phyloP scores from a whole-genome alignment of 1,140 invertebrate genomes.

The Apolygus lucorum region DNA sequence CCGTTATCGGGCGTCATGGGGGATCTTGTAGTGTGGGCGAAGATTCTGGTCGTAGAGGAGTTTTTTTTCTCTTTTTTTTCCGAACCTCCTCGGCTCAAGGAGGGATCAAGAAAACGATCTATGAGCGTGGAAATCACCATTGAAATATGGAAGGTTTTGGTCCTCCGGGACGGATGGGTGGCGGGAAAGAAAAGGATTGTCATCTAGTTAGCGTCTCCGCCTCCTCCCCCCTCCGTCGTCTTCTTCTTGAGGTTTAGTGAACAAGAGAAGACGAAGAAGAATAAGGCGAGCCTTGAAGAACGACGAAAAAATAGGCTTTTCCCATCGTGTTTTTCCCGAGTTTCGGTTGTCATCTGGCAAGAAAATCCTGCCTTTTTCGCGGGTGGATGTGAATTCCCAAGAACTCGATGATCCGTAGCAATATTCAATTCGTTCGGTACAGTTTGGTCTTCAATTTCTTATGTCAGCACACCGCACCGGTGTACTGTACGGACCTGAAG shows the following conservation, averaged over 20 bases:
- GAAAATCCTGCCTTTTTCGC: no score
- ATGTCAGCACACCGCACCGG: no score
- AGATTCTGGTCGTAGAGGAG: neutral
- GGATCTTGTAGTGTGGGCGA: conserved; percentile 7
- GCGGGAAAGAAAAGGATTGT: conserved; percentile 4
- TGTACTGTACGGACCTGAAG: no score
- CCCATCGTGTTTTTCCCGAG: neutral
- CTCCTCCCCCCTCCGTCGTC: no score
- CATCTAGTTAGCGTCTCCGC: conserved; percentile 12
- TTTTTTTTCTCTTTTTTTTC: neutral
- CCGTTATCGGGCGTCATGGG: conserved; percentile 8
- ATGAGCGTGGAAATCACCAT: conserved; percentile 14
- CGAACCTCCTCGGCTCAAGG: no score
- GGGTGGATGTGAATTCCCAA: no score
- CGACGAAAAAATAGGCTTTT: neutral
- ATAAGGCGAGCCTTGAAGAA: neutral
- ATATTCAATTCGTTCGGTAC: conserved; percentile 3
- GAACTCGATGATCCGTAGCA: conserved; percentile 1
- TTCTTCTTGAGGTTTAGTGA: no score
- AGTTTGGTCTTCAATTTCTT: no score
- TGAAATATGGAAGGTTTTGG: neutral
- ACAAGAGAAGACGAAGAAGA: neutral
- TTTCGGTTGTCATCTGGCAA: neutral
- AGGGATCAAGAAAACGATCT: conserved; percentile 4
- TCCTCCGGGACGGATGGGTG: neutral